These are phyloP conservation scores for Philereme transversata DNA, from an alignment of 2,888 invertebrate species.

Conservation along the genomic window DNA sequence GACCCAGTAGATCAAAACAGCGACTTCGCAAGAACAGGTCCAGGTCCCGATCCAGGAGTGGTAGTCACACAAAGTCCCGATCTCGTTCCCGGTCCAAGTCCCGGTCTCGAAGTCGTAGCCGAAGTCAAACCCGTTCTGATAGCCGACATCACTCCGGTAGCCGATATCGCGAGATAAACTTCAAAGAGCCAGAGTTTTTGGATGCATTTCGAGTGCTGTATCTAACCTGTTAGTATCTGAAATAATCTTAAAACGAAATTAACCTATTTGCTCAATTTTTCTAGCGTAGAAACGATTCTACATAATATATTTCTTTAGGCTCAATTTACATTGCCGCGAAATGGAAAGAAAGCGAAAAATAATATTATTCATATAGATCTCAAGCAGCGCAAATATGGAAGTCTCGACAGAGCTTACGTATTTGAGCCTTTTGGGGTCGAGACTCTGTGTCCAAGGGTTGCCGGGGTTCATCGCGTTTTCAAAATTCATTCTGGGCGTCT, in stretches of 20 bases:
- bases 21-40: conserved; percentile 47
- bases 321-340: too few species aligned
- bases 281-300: too few species aligned
- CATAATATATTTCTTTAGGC: too few species aligned
- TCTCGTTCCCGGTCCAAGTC: conserved; percentile 44
- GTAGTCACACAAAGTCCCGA: conserved; percentile 45
- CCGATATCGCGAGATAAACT: conserved; percentile 50
- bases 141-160: conserved; percentile 51
- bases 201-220: conserved; percentile 75
- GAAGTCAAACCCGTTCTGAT: conserved; percentile 43
- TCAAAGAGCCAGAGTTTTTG: conserved; percentile 63
- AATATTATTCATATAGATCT: too few species aligned
- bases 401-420: too few species aligned
- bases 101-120: conserved; percentile 40
- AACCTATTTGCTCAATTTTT: too few species aligned
- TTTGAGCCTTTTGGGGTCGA: too few species aligned
- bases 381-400: too few species aligned
- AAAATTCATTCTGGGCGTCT: too few species aligned
- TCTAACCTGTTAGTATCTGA: conserved; percentile 61
- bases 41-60: conserved; percentile 41
- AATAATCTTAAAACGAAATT: neutral
- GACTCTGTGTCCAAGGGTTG: too few species aligned
- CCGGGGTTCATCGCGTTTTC: too few species aligned
- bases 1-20: conserved; percentile 58
- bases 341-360: too few species aligned